Percentiles rank a stretch among this genome's conserved stretches.
Conservation (phyloP, 37 sponge, comb jelly and placozoan species). For the Spongilla lacustris region DNA sequence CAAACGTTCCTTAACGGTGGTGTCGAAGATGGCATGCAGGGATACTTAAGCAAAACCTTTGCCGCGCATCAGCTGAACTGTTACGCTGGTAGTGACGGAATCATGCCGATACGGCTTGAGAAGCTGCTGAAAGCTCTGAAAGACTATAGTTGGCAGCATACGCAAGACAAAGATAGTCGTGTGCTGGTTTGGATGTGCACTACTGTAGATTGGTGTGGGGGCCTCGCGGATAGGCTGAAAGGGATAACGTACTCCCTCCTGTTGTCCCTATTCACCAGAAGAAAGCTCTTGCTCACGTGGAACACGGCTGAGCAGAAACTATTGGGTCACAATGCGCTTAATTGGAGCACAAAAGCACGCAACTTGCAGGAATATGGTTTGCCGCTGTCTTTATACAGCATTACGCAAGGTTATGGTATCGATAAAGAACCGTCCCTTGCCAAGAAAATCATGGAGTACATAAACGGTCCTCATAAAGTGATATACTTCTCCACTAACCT, state of each 20-base stretch:
- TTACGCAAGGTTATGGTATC: not conserved
- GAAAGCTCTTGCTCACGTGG: conserved; percentile 28
- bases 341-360: not conserved
- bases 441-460: not conserved
- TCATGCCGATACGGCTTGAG: not conserved
- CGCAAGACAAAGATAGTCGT: not conserved
- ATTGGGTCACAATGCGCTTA: not conserved
- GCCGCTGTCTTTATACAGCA: not conserved
- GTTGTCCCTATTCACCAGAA: conserved; percentile 28
- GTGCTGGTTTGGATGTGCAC: conserved; percentile 32
- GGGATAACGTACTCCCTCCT: conserved; percentile 34
- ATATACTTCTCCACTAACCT: conserved; percentile 27
- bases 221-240: conserved; percentile 40
- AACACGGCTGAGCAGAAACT: not conserved
- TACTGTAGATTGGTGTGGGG: conserved; percentile 22
- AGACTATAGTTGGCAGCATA: not conserved
- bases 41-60: not conserved
- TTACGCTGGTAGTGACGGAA: not conserved
- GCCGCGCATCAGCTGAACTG: not conserved
- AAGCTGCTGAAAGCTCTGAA: not conserved
- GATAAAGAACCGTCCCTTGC: not conserved
- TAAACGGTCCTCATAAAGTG: not conserved
- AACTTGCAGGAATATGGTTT: not conserved
- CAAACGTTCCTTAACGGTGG: not conserved
- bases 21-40: not conserved